phyloP scores from a whole-genome alignment of 1,140 invertebrate species.

The Calosoma granatense region DNA sequence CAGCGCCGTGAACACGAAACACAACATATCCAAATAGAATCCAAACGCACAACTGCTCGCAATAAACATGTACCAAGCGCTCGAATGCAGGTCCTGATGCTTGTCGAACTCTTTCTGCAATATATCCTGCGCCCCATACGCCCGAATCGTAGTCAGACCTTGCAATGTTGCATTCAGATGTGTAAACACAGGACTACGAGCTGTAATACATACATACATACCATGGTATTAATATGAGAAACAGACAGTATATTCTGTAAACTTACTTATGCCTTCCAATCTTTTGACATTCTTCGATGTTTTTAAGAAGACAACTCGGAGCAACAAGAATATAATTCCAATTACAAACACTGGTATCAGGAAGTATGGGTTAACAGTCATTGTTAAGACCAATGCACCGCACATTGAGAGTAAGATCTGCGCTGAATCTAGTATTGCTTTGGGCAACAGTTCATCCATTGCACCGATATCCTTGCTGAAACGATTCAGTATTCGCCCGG shows the following conservation, averaged over 20 bases:
- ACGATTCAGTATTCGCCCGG: constrained; percentile 39
- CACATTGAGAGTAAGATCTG: constrained; percentile 42
- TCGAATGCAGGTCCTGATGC: constrained; percentile 51
- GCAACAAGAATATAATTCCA: constrained; percentile 41
- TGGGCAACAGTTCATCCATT: constrained; percentile 57
- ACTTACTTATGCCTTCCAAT: constrained; percentile 50
- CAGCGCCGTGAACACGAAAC: constrained; percentile 47
- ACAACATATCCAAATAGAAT: constrained; percentile 54
- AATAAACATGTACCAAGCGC: constrained; percentile 59
- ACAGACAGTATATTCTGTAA: neutral
- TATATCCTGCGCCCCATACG: constrained; percentile 54
- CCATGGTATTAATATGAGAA: neutral
- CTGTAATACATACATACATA: constrained; percentile 31
- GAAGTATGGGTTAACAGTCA: constrained; percentile 50
- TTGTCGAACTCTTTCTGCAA: constrained; percentile 63
- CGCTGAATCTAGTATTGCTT: constrained; percentile 53
- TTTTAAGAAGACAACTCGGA: constrained; percentile 47
- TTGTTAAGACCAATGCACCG: constrained; percentile 44
- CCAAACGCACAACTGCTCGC: constrained; percentile 55
- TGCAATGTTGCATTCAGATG: constrained; percentile 65
- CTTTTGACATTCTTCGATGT: constrained; percentile 55
- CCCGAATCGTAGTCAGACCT: constrained; percentile 71
- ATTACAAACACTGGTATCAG: constrained; percentile 47
- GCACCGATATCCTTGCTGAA: constrained; percentile 42
- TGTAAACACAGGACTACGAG: constrained; percentile 72